Percentiles rank a stretch among this genome's conserved stretches.
Evolutionary conservation across 2,113 vertebrate species (phyloP).

Genomic region (Paradoxurus hermaphroditus): DNA sequence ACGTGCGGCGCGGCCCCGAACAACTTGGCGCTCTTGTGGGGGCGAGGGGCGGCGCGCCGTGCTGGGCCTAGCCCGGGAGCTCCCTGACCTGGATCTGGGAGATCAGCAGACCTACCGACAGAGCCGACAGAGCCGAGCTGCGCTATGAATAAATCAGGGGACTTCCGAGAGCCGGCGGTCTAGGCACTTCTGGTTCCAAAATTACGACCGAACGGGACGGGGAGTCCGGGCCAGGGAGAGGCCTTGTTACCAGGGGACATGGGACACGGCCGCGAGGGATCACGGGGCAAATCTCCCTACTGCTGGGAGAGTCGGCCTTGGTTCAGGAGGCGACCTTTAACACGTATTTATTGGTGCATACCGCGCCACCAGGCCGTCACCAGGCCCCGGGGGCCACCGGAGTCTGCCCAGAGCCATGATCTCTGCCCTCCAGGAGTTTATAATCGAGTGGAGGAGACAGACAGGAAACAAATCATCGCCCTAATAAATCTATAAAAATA

Average conservation of each 20-base stretch:
- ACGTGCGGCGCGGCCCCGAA: fast-evolving
- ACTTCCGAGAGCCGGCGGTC: neutral
- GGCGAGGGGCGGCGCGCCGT: neutral
- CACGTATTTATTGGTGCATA: neutral
- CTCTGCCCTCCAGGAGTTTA: slow-evolving; percentile 16
- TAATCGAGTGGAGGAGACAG: neutral
- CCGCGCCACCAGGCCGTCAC: neutral
- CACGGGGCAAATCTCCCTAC: neutral
- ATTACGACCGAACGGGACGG: neutral
- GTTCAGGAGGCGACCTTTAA: neutral
- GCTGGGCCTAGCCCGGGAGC: neutral
- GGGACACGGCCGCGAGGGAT: neutral
- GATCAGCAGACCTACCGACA: slow-evolving; percentile 31
- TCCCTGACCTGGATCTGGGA: slow-evolving; percentile 54
- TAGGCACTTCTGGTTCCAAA: slow-evolving; percentile 51
- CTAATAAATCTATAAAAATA: neutral
- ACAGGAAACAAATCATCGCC: neutral
- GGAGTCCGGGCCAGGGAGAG: neutral
- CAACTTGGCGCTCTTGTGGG: neutral
- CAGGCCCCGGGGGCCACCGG: neutral
- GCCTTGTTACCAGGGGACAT: neutral
- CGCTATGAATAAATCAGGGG: slow-evolving; percentile 52
- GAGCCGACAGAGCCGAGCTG: neutral
- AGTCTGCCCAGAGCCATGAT: neutral
- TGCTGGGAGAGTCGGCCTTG: neutral